Conservation (phyloP, 2,888 invertebrate genomes). For the Sussaba pulchella region DNA sequence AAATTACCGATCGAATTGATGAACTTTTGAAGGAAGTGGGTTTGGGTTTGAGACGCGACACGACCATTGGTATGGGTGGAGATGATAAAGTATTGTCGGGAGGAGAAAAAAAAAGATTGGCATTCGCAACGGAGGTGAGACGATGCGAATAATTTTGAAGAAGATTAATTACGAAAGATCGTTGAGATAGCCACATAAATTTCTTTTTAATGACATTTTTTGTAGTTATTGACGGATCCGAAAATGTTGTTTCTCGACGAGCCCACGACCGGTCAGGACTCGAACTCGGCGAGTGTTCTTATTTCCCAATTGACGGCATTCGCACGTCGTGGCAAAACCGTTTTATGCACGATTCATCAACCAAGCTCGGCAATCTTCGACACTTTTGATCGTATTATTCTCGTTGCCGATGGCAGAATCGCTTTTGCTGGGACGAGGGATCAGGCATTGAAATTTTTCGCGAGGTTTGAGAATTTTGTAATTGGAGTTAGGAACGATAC, state of each 20-base stretch:
- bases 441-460: slow-evolving; percentile 89
- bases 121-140: slow-evolving; percentile 95
- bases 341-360: slow-evolving; percentile 97
- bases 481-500: too few species aligned
- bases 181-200: too few species aligned
- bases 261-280: slow-evolving; percentile 97
- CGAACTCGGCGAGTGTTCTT: slow-evolving; percentile 95
- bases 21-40: slow-evolving; percentile 90
- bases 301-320: slow-evolving; percentile 89
- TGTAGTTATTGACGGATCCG: slow-evolving; percentile 94
- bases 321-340: slow-evolving; percentile 92
- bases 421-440: slow-evolving; percentile 92
- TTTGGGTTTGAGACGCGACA: slow-evolving; percentile 89
- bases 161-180: too few species aligned
- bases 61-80: slow-evolving; percentile 91
- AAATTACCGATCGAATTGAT: slow-evolving; percentile 89
- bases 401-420: slow-evolving; percentile 94
- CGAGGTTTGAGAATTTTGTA: slow-evolving; percentile 85
- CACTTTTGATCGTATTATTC: slow-evolving; percentile 91
- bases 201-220: slow-evolving; percentile 45
- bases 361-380: slow-evolving; percentile 95
- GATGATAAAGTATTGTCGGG: slow-evolving; percentile 94
- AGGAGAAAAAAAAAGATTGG: slow-evolving; percentile 96
- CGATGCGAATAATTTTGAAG: neutral
- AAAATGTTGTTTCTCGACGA: slow-evolving; percentile 97